Evolutionary conservation across 2,113 vertebrate genomes (phyloP).

Genomic region (Lagopus leucura): DNA sequence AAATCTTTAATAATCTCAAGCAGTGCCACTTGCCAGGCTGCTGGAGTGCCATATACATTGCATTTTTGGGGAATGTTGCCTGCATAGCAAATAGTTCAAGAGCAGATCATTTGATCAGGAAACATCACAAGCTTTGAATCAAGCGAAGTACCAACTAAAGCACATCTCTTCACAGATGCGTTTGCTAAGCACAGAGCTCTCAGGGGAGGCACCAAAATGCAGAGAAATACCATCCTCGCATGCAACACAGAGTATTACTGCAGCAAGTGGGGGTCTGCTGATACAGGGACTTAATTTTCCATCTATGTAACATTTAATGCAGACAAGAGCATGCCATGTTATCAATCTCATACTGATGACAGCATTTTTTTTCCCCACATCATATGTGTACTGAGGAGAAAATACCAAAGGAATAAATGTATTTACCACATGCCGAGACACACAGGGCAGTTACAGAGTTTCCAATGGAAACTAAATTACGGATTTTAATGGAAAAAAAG

Average conservation of each 20-base stretch:
- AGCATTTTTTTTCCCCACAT: not conserved
- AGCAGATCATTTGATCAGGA: not conserved
- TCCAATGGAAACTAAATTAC: not conserved
- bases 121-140: not conserved
- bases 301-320: not conserved
- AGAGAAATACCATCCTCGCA: not conserved
- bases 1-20: slow-evolving; percentile 51
- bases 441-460: not conserved
- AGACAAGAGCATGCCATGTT: not conserved
- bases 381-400: not conserved
- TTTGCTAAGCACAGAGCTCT: not conserved
- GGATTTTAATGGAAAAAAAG: not conserved
- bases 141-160: not conserved
- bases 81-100: not conserved
- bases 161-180: not conserved
- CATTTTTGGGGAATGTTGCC: not conserved
- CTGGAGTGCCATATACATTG: not conserved
- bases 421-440: not conserved
- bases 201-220: not conserved
- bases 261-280: not conserved
- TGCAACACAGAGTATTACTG: not conserved
- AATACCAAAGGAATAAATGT: not conserved
- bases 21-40: not conserved
- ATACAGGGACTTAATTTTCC: not conserved
- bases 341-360: not conserved